Evolutionary conservation across 2,113 vertebrate species (phyloP).

Genomic region (Edolisoma coerulescens): DNA sequence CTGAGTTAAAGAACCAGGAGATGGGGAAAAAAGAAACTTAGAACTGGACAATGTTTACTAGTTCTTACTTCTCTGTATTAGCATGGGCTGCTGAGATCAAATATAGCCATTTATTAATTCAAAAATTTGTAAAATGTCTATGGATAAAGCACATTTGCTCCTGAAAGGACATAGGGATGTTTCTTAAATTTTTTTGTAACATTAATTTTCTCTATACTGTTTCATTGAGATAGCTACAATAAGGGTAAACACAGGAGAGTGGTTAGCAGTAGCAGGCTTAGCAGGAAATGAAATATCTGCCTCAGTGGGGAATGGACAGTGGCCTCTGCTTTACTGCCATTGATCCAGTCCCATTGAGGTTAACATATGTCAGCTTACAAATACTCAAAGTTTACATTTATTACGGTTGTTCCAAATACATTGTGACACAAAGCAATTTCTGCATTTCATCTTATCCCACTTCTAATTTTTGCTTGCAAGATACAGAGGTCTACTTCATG

Average conservation of each 20-base stretch:
- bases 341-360: neutral
- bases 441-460: neutral
- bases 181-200: neutral
- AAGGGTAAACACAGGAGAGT: neutral
- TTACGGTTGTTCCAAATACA: neutral
- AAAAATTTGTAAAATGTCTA: neutral
- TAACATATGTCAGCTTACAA: neutral
- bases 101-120: neutral
- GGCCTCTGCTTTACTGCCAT: conserved; percentile 12
- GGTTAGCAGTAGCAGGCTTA: neutral
- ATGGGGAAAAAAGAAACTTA: no score
- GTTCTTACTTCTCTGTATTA: neutral
- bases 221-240: neutral
- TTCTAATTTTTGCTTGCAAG: neutral
- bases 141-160: neutral
- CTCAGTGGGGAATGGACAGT: neutral
- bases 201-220: neutral
- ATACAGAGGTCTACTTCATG: neutral
- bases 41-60: no score
- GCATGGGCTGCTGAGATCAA: neutral
- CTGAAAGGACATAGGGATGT: neutral
- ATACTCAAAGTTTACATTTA: neutral
- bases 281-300: neutral
- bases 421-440: conserved; percentile 1
- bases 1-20: no score